A percentile compares a stretch with the other conserved stretches of the same genome.
Evolutionary conservation across 2,797 vertebrate genomes (phyloP).

Genomic region (Avahi laniger): DNA sequence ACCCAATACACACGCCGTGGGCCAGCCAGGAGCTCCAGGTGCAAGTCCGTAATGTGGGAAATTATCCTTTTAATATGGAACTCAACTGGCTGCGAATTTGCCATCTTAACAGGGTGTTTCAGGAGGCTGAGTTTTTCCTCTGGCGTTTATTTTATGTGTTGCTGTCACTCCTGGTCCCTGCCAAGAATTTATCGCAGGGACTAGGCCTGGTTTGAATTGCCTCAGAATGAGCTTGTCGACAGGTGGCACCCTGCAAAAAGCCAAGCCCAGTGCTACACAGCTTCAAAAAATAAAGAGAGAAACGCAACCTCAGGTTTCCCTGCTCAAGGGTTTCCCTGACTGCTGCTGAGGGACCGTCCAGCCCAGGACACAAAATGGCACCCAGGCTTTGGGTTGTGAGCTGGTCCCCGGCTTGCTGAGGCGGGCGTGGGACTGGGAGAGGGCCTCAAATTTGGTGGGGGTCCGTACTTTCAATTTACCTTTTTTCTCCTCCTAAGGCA

Average conservation of each 20-base stretch:
- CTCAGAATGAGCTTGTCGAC: neutral
- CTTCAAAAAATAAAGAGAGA: constrained; percentile 64
- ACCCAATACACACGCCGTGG: constrained; percentile 84
- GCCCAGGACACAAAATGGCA: neutral
- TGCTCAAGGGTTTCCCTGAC: neutral
- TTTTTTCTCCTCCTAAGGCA: neutral
- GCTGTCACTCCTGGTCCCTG: neutral
- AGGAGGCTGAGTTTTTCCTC: constrained; percentile 88
- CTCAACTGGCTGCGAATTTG: constrained; percentile 84
- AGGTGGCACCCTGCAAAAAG: neutral
- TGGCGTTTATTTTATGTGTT: constrained; percentile 80
- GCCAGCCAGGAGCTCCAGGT: constrained; percentile 83
- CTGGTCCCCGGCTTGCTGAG: neutral
- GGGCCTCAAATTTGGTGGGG: too few species aligned
- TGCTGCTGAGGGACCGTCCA: neutral
- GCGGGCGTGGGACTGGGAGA: neutral
- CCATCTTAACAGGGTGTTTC: constrained; percentile 85
- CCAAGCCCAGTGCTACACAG: constrained; percentile 25
- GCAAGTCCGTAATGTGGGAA: constrained; percentile 81
- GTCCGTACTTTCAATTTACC: neutral
- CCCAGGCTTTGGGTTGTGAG: fast-evolving
- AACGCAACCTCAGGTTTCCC: neutral
- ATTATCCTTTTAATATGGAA: constrained; percentile 74
- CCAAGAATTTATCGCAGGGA: neutral
- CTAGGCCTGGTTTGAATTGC: neutral